A percentile compares a stretch with the other conserved stretches of the same genome.
These are phyloP conservation scores for Drosophila mauritiana DNA, from an alignment of 1,140 invertebrate genomes.

Conservation along the genomic window DNA sequence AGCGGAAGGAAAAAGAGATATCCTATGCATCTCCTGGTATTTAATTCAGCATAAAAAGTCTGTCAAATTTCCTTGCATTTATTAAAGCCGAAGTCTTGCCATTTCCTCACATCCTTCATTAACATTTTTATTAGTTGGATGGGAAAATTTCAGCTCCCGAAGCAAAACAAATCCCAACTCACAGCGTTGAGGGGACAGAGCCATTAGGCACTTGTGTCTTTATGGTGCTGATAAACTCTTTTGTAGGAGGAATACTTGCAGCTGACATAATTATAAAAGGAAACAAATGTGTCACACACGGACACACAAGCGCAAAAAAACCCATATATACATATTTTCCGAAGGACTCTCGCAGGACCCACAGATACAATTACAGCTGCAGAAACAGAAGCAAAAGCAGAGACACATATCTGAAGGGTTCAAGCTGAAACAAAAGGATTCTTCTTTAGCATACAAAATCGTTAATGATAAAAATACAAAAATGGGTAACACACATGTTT, in stretches of 20 bases:
- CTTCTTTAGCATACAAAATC: constrained; percentile 65
- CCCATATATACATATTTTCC: constrained; percentile 10
- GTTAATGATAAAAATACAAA: constrained; percentile 68
- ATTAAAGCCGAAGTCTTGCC: neutral
- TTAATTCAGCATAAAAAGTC: neutral
- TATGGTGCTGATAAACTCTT: constrained; percentile 67
- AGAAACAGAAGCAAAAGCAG: constrained; percentile 30
- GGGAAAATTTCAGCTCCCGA: constrained; percentile 4
- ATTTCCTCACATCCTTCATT: neutral
- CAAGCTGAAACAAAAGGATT: constrained; percentile 71
- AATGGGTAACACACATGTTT: constrained; percentile 53
- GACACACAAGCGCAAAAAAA: constrained; percentile 33
- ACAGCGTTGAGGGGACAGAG: constrained; percentile 9
- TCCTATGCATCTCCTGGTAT: too few relatives aligned
- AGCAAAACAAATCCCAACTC: constrained; percentile 21
- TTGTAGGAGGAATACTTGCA: constrained; percentile 74
- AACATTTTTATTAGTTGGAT: constrained; percentile 10
- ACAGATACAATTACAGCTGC: constrained; percentile 42
- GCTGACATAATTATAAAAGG: constrained; percentile 81
- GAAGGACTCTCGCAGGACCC: constrained; percentile 53
- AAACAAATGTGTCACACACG: constrained; percentile 73
- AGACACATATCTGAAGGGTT: constrained; percentile 63
- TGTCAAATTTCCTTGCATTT: too few relatives aligned
- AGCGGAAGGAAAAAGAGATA: too few relatives aligned
- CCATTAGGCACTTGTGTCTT: constrained; percentile 56